Evolutionary conservation across 2,888 invertebrate species (phyloP), one percentile per base, ranked within the genome.

Genomic region (Drosophila anomelani): DNA sequence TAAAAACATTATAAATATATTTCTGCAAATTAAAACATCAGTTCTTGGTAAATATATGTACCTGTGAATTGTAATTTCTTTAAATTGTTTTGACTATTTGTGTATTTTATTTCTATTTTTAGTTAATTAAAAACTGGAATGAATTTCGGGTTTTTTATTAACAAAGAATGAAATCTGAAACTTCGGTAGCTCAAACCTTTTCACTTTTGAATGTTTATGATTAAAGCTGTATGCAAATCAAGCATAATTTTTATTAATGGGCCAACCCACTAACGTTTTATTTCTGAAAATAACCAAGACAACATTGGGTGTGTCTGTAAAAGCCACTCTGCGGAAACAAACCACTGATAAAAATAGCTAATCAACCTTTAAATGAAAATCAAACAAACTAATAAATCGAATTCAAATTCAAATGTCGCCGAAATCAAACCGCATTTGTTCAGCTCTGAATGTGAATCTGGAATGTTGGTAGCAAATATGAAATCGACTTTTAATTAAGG

Each of bases 401-500:
- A 70, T 71, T 70, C 46, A 71, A 46, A 70, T 70, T 53, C 46
- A 70, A 71, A 70, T 71, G 39, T 43, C 71, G 32, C 17, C 38
- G 26, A 46, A 70, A 69, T 70, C 72, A 69, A 58, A 58, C 38
- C n/a, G 15, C 56, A 69, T 57, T 57, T 69, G 70, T 70, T 70
- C 29, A 17, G 43, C 70, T 34, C 39, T 46, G 55, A 74, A 72
- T 60, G 55, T 44, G 43, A 56, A 34, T 29, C 47, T 80, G 46
- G 72, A 78, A 80, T 79, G 78, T 80, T 86, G 90, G 90, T 83
- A 90, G 87, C 88, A 77, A 70, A 76, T 70, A 56, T 70, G 44
- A 86, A 89, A 86, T 88, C 76, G 87, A 80, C 78, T 90, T 90
- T 88, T 90, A 87, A 87, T 87, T 81, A 86, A 87, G 85, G 84